A percentile compares a stretch with the other conserved stretches of the same genome.
Evolutionary conservation across 2,888 invertebrate genomes (phyloP).

Genomic region (Steinernema hermaphroditum): DNA sequence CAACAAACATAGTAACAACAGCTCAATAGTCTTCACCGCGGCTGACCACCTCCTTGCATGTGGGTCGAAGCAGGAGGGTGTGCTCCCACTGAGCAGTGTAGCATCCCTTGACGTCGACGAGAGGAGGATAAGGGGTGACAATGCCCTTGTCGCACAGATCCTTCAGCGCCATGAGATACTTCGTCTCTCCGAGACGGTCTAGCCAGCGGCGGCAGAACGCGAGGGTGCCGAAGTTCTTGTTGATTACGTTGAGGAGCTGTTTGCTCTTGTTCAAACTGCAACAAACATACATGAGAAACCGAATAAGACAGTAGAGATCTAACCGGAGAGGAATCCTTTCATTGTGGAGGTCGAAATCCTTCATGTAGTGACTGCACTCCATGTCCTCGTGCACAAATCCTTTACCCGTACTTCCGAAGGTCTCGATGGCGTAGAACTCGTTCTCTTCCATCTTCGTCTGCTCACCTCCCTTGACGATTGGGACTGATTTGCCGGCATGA

Average conservation of each 20-base stretch:
- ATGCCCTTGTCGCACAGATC: conserved; percentile 96
- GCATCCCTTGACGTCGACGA: conserved; percentile 93
- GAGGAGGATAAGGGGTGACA: conserved; percentile 96
- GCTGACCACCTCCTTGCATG: conserved; percentile 96
- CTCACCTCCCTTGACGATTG: conserved; percentile 98
- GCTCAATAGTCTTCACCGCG: conserved; percentile 89
- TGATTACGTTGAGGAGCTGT: conserved; percentile 84
- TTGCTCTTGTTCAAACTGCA: conserved; percentile 85
- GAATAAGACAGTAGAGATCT: background rate
- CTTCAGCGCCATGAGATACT: conserved; percentile 96
- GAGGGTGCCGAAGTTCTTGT: conserved; percentile 93
- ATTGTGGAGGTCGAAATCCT: conserved; percentile 82
- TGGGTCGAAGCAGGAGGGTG: conserved; percentile 92
- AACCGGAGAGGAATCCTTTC: conserved; percentile 84
- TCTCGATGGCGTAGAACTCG: conserved; percentile 77
- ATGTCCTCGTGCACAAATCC: conserved; percentile 91
- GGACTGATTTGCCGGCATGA: conserved; percentile 94
- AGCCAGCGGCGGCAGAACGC: conserved; percentile 99
- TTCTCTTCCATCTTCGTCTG: conserved; percentile 86
- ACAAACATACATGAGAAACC: background rate
- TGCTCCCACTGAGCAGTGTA: conserved; percentile 99
- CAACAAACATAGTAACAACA: conserved; percentile 2
- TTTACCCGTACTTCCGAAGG: conserved; percentile 95
- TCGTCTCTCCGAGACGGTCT: conserved; percentile 91
- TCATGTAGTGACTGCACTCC: conserved; percentile 99